A percentile compares a stretch with the other conserved stretches of the same genome.
Conservation (phyloP, 1,140 invertebrate species). For the Arctopsyche grandis region DNA sequence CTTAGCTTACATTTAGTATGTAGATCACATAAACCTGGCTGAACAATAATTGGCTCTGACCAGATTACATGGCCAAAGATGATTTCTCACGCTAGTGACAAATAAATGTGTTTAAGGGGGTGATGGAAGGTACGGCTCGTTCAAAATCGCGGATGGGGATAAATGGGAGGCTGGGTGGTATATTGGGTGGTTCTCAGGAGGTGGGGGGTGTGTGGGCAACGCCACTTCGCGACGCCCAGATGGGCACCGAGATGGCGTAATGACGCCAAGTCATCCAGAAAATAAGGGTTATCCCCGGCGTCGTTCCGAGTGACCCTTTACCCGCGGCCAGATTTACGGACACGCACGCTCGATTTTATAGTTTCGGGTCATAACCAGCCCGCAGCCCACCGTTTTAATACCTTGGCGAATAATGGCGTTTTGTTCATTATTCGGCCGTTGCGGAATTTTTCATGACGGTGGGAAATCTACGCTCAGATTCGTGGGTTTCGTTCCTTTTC, state of each 20-base stretch:
- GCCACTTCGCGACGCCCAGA: not conserved
- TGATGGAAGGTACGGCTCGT: too few species aligned
- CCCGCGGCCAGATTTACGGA: conserved; percentile 31
- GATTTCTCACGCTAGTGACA: too few species aligned
- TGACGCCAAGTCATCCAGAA: conserved; percentile 51
- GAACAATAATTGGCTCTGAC: too few species aligned
- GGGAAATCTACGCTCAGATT: not conserved
- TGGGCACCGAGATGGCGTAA: conserved; percentile 33
- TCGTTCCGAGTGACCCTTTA: conserved; percentile 40
- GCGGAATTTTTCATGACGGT: not conserved
- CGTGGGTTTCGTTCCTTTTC: too few species aligned
- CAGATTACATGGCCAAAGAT: too few species aligned
- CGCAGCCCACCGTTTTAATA: not conserved
- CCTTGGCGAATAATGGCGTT: not conserved
- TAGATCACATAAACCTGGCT: too few species aligned
- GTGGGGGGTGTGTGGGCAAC: not conserved
- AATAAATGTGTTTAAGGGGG: too few species aligned
- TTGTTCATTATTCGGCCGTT: not conserved
- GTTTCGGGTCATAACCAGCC: conserved; percentile 23
- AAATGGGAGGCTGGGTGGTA: not conserved
- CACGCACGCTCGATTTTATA: conserved; percentile 35
- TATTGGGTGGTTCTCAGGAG: not conserved
- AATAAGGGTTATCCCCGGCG: conserved; percentile 52
- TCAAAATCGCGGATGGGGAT: too few species aligned
- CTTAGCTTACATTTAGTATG: too few species aligned